Base-by-base conservation (phyloP, 2,113 vertebrate genomes). In the Alligator sinensis region DNA sequence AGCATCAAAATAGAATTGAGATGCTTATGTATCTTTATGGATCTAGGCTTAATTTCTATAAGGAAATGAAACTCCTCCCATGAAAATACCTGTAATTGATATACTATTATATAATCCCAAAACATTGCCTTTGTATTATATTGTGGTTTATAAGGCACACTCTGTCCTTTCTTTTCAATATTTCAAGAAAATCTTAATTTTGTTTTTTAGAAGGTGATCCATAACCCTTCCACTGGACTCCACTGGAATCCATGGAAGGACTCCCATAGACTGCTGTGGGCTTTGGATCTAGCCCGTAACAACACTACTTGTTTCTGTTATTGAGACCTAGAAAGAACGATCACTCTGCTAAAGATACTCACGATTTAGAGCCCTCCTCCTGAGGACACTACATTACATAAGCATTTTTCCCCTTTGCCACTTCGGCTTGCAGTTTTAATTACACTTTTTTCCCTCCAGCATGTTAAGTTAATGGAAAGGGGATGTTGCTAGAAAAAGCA, bases 1-100 rank as follows among this genome's bases (percentile, higher is more conserved):
- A 47, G 47, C 47, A 47, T 47, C 47, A 47, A 47, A 47, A 47
- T 47, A 47, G 47, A 47, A 47, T 47, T 47, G 47, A 47, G 6
- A 47, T 47, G 47, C 47, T 47, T 47, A 93, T 95, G 92, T 91
- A 89, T 30, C 77, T 95, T 91, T 92, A 92, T 95, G 93, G 93
- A 79, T 27, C n/a, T 79, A 30, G 77, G 82, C 30, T 95, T 87
- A 86, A 54, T 84, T 95, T 80, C 83, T 93, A 60, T 75, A 89
- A 30, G 85, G 83, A 95, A 96, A 95, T 96, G 96, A 95, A 96
- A 80, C 89, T 92, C 81, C 84, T 62, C 80, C 80, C 93, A 96
- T 82, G 91, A 96, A 93, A 96, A 94, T 93, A 87, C 85, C 93
- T 96, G 94, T 75, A 75, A 89, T 91, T 94, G 83, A 89, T 93